Base-by-base conservation (phyloP, 2,888 invertebrate species). In the Spilarctia lutea region DNA sequence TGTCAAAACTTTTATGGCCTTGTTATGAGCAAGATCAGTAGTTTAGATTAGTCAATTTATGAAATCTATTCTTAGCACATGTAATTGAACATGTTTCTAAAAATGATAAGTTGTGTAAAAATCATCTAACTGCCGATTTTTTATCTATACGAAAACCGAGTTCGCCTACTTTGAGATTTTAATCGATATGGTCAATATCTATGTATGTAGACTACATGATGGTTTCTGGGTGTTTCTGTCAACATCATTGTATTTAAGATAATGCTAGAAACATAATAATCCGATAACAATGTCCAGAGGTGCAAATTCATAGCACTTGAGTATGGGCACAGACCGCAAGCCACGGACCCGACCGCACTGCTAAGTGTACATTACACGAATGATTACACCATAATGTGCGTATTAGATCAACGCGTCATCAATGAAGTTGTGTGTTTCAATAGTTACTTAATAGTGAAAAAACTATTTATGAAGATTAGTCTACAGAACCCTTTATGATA, bases 371-470 rank as follows among this genome's bases (percentile, higher is more conserved):
- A 89, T 91, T 91, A 89, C 87, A 86, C 86, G 87, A 88, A 87
- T 89, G 87, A 91, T 91, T 91, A 90, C 84, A 87, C 82, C 81
- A 85, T 86, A 87, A 89, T 88, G 88, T 69, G 52, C 75, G 73
- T 75, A 72, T 76, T 74, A 65, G 18, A 39, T 56, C 56, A 35
- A 69, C 35, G 56, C 35, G 52, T 35, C n/a, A n/a, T 30, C 24
- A 27, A 27, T 39, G 6, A 20, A 48, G 4, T 20, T 8, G 7
- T 52, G 8, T 48, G 20, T 48, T 48, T 48, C 24, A 52, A 24
- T 7, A 52, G 24, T 6, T 48, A 20, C 6, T 48, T 45, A 45
- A 3, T 45, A 45, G 45, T 16, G 6, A 20, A 10, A 20, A 52
- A 24, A 52, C 52, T 24, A 52, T 24, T 10, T 24, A 52, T 24